phyloP scores from a whole-genome alignment of 2,888 invertebrate species.

The Sinelater perroti region DNA sequence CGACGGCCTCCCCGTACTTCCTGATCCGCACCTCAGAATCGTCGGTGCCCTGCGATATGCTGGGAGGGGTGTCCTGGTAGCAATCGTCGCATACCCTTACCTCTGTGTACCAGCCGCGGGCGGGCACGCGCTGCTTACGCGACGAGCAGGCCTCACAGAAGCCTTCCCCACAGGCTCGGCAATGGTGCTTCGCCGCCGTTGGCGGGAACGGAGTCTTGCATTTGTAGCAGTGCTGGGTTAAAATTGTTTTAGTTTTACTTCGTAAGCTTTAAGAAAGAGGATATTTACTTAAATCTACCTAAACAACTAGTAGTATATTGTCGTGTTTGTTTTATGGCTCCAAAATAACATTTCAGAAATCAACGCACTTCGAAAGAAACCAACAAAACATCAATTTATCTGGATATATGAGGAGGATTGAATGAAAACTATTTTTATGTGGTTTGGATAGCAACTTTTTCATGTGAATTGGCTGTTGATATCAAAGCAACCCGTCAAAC shows the following conservation, averaged over 20 bases:
- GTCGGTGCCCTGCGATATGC: constrained; percentile 48
- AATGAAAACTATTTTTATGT: too few species aligned
- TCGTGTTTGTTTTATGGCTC: not conserved
- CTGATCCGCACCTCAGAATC: constrained; percentile 65
- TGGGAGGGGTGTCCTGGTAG: constrained; percentile 57
- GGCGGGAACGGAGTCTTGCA: constrained; percentile 69
- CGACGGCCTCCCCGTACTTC: constrained; percentile 75
- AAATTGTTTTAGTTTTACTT: too few species aligned
- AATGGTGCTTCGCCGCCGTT: constrained; percentile 74
- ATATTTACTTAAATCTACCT: not conserved
- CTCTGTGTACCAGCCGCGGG: constrained; percentile 74
- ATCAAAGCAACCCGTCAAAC: too few species aligned
- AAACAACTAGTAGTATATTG: not conserved
- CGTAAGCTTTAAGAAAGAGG: too few species aligned
- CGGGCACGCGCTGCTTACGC: constrained; percentile 73
- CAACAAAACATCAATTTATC: too few species aligned
- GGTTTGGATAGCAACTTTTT: too few species aligned
- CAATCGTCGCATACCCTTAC: constrained; percentile 81
- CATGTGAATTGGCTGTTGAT: too few species aligned
- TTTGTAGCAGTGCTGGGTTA: constrained; percentile 68
- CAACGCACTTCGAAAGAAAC: too few species aligned
- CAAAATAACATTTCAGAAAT: too few species aligned
- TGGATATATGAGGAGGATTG: too few species aligned
- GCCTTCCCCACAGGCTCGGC: constrained; percentile 81
- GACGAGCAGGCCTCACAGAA: constrained; percentile 79